A percentile compares a stretch with the other conserved stretches of the same genome.
Conservation (phyloP, 2,797 vertebrate species). For the Lithobates sylvaticus region DNA sequence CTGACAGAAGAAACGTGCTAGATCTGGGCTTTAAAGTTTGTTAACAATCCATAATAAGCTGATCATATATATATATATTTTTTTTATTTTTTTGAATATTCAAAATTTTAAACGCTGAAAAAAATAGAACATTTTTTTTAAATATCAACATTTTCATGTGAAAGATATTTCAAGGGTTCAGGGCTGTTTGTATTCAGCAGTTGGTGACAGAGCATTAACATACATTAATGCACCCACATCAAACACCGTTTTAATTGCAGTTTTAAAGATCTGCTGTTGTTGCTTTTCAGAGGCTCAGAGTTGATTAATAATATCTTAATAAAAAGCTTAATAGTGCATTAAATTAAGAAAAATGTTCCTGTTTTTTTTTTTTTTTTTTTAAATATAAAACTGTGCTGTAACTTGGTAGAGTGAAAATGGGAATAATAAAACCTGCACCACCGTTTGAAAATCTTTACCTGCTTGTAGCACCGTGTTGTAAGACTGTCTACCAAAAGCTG, state of each 20-base stretch:
- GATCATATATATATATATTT: too few relatives aligned
- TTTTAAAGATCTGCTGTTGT: constrained; percentile 69
- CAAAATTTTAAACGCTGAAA: background rate
- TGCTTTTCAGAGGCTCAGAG: constrained; percentile 67
- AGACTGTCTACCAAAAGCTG: constrained; percentile 50
- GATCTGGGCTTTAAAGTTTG: too few relatives aligned
- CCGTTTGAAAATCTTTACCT: constrained; percentile 55
- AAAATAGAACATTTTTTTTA: background rate
- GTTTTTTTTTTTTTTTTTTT: constrained; percentile 24
- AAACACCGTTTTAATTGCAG: constrained; percentile 71
- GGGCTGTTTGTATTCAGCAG: constrained; percentile 68
- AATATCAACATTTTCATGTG: constrained; percentile 18
- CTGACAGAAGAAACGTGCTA: too few relatives aligned
- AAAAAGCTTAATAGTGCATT: constrained; percentile 72
- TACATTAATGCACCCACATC: constrained; percentile 71
- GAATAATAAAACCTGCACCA: constrained; percentile 61
- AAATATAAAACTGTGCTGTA: too few relatives aligned
- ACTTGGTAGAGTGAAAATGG: constrained; percentile 65
- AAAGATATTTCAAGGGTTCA: constrained; percentile 55
- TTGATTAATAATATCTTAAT: constrained; percentile 74
- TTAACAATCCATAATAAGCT: too few relatives aligned
- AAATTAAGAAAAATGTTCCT: constrained; percentile 66
- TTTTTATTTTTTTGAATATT: background rate
- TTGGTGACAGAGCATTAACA: constrained; percentile 69
- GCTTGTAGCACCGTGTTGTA: constrained; percentile 48